phyloP scores from a whole-genome alignment of 2,113 vertebrate species.

The Balaenoptera acutorostrata region DNA sequence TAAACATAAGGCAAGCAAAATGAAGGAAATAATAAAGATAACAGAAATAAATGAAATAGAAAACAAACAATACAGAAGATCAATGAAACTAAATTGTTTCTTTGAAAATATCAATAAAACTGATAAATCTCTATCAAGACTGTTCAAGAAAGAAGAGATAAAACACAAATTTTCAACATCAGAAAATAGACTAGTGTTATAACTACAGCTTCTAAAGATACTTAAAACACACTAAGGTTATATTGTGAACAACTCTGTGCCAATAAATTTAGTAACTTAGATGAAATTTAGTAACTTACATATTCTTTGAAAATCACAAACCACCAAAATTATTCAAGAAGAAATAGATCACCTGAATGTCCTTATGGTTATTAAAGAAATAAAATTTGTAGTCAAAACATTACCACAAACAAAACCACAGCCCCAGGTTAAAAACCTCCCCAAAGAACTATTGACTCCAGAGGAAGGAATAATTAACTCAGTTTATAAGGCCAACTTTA shows the following conservation, averaged over 20 bases:
- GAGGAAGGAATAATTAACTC: not conserved
- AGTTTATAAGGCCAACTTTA: not conserved
- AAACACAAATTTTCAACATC: not conserved
- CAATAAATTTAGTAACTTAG: not conserved
- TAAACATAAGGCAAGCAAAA: not conserved
- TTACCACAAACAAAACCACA: not conserved
- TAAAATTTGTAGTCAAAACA: not conserved
- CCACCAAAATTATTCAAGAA: not conserved
- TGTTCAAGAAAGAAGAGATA: not conserved
- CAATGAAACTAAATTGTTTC: not conserved
- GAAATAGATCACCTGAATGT: not conserved
- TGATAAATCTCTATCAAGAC: not conserved
- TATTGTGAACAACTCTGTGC: not conserved
- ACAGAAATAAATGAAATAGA: not conserved
- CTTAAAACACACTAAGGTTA: not conserved
- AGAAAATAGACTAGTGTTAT: not conserved
- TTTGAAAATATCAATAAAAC: not conserved
- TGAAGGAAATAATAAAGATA: not conserved
- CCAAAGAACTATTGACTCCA: not conserved
- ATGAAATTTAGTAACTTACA: not conserved
- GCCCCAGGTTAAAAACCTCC: not conserved
- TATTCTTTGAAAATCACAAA: not conserved
- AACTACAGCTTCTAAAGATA: not conserved
- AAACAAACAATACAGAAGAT: not conserved
- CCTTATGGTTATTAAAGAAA: not conserved